These are phyloP conservation scores for Tauraco hartlaubi DNA, from an alignment of 2,797 vertebrate genomes.

Conservation along the genomic window DNA sequence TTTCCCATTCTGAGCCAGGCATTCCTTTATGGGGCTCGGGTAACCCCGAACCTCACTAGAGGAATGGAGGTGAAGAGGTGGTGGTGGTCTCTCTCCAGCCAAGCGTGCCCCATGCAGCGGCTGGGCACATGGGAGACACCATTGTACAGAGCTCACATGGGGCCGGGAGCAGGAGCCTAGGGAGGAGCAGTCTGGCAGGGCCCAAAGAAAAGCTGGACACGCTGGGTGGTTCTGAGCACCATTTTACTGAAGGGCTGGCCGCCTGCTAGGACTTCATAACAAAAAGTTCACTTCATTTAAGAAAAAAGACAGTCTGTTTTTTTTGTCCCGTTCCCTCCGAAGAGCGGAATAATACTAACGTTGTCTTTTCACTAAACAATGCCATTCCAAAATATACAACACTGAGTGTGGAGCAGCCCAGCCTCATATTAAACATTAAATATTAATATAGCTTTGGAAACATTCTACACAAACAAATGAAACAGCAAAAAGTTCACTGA, in stretches of 20 bases:
- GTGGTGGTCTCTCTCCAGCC: not conserved
- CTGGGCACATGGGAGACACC: fast-evolving
- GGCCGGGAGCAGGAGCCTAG: too few relatives aligned
- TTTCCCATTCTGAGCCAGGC: not conserved
- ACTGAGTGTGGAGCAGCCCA: constrained; percentile 31
- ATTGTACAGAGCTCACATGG: fast-evolving
- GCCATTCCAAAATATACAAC: constrained; percentile 71
- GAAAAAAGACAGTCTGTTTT: constrained; percentile 39
- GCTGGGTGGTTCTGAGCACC: constrained; percentile 64
- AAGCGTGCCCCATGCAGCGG: fast-evolving
- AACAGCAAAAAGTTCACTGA: constrained; percentile 46
- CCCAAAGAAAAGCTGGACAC: constrained; percentile 35
- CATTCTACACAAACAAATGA: constrained; percentile 68
- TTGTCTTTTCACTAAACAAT: constrained; percentile 53
- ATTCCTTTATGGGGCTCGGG: not conserved
- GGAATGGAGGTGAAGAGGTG: not conserved
- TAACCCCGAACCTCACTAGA: not conserved
- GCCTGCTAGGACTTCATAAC: constrained; percentile 61
- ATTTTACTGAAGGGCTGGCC: constrained; percentile 75
- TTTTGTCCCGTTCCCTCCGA: constrained; percentile 47
- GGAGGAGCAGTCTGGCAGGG: not conserved
- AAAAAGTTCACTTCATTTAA: constrained; percentile 60
- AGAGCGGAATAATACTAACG: not conserved
- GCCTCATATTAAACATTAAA: constrained; percentile 60
- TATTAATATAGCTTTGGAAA: constrained; percentile 57